These are phyloP conservation scores for Aethes cnicana DNA, from an alignment of 2,888 invertebrate genomes.

Conservation along the genomic window DNA sequence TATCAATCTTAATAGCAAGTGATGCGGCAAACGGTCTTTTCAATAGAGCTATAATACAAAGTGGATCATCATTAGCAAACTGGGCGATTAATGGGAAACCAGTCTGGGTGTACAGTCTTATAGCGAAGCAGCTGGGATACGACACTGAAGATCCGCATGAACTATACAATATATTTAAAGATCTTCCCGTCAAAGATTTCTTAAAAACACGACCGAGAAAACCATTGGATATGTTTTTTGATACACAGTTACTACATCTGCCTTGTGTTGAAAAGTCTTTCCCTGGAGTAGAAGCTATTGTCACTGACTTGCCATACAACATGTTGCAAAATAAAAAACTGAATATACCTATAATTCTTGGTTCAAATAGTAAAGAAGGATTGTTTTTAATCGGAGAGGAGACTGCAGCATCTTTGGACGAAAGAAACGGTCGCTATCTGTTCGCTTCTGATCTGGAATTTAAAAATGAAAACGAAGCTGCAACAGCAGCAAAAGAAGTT, in stretches of 20 bases:
- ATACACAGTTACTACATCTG: constrained; percentile 61
- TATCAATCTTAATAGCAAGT: constrained; percentile 58
- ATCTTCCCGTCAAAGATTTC: constrained; percentile 51
- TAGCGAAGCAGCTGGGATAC: constrained; percentile 61
- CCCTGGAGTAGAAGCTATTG: constrained; percentile 55
- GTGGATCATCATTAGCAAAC: constrained; percentile 63
- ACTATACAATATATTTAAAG: constrained; percentile 59
- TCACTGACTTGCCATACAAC: constrained; percentile 66
- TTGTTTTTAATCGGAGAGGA: constrained; percentile 48
- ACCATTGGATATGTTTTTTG: constrained; percentile 60
- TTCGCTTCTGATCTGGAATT: constrained; percentile 69
- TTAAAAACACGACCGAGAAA: constrained; percentile 50
- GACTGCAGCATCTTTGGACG: constrained; percentile 45
- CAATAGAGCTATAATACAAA: constrained; percentile 65
- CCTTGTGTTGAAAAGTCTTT: constrained; percentile 67
- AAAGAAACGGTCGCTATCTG: constrained; percentile 55
- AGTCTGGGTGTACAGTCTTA: constrained; percentile 56
- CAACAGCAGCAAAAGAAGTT: constrained; percentile 46
- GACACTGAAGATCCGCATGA: constrained; percentile 59
- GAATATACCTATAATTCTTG: constrained; percentile 55
- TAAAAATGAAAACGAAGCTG: constrained; percentile 52
- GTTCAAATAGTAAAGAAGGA: constrained; percentile 66
- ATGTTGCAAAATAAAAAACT: constrained; percentile 52
- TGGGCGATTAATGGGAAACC: constrained; percentile 70
- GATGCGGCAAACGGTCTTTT: constrained; percentile 60